Conservation (phyloP, 2,888 invertebrate genomes). For the Nemoura dubitans region DNA sequence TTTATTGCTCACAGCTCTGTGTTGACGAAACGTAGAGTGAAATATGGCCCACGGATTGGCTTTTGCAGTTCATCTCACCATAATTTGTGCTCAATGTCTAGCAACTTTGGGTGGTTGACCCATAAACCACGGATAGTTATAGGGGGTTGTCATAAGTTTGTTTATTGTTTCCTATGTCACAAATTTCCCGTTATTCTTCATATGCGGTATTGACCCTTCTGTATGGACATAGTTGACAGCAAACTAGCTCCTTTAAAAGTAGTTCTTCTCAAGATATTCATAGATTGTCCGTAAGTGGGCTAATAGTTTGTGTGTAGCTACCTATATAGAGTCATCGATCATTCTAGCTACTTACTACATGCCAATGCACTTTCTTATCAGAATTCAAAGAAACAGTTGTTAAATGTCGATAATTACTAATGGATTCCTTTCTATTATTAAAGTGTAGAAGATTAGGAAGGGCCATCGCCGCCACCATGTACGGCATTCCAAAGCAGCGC, state of each 20-base stretch:
- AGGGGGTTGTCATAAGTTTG: slow-evolving; percentile 13
- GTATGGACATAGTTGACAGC: background rate
- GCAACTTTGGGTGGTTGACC: slow-evolving; percentile 9
- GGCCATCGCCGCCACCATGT: background rate
- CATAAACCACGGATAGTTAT: background rate
- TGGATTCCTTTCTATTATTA: slow-evolving; percentile 26
- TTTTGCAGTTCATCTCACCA: background rate
- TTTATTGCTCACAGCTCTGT: background rate
- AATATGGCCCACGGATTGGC: background rate
- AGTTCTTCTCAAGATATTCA: background rate
- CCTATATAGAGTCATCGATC: background rate
- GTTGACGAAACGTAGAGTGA: background rate
- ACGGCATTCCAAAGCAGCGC: slow-evolving; percentile 14
- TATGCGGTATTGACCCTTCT: background rate
- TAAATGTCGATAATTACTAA: slow-evolving; percentile 7
- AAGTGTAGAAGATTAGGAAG: background rate
- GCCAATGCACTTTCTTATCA: slow-evolving; percentile 18
- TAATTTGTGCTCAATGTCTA: background rate
- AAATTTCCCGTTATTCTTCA: slow-evolving; percentile 13
- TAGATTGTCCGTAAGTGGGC: slow-evolving; percentile 8
- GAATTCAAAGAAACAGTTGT: slow-evolving; percentile 8
- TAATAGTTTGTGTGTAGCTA: slow-evolving; percentile 16
- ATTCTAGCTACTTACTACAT: background rate
- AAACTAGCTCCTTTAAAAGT: background rate
- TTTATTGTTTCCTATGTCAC: slow-evolving; percentile 24